Base-by-base conservation (phyloP, 2,888 invertebrate species). In the Muschampia plurimacula region DNA sequence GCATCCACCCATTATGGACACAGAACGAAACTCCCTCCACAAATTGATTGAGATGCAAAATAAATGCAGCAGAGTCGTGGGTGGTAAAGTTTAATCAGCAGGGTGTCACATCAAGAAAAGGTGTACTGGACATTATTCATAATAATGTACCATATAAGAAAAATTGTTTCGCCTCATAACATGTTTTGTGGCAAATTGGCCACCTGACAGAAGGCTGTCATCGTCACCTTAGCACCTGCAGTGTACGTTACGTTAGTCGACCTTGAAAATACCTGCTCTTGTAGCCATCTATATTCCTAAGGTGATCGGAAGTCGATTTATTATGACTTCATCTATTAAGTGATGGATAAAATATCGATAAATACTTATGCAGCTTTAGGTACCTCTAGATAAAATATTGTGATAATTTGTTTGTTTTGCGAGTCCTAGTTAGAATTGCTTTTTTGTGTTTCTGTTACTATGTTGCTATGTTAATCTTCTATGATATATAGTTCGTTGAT, bases 131-230 rank as follows among this genome's bases (percentile, higher is more conserved):
- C 59, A 71, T 66, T 49, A 71, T 66, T 66, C 66, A 60, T 66
- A 66, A 65, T 57, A 55, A 70, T 28, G 39, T 41, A 66, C 65
- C 60, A 72, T 67, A 72, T 63, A 72, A 67, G 67, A 67, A 72
- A 52, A 72, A 70, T 65, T 70, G 60, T 71, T 62, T 66, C 52
- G 49, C 13, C 73, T 74, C 67, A 71, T 76, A 77, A 77, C 75
- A 74, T 75, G 78, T 78, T 75, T 69, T 73, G 77, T 77, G 78
- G 78, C 78, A 76, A 77, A 77, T 72, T 76, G 76, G 72, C 60
- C 80, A 81, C 76, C 80, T 77, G 79, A 79, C 80, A 79, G 77
- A 75, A 73, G 76, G 74, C 73, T 78, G 78, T 79, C 81, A 81
- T 77, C 77, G 78, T 76, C 79, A 75, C 67, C 71, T 75, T 76